These are phyloP conservation scores for Channallabes apus DNA, from an alignment of 2,797 vertebrate genomes.

Conservation along the genomic window DNA sequence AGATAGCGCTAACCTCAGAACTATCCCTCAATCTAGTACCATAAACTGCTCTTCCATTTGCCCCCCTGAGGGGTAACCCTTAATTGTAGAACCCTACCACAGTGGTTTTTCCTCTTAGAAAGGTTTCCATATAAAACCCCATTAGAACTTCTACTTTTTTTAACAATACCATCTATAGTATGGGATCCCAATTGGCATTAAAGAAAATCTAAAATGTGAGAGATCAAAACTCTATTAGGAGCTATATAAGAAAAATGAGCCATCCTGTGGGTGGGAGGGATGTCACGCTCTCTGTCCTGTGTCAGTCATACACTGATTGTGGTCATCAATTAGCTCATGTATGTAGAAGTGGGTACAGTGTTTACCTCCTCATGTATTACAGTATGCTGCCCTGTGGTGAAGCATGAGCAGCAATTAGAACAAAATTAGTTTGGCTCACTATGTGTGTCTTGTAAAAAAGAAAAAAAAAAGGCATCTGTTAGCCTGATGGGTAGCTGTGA, in stretches of 20 bases:
- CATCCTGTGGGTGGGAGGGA: not conserved
- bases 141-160: not conserved
- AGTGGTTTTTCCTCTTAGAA: not conserved
- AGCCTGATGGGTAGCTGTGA: not conserved
- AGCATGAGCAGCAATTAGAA: not conserved
- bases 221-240: not conserved
- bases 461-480: not conserved
- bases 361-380: not conserved
- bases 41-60: too few relatives aligned
- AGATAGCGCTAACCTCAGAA: not conserved
- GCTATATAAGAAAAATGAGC: not conserved
- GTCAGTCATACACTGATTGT: not conserved
- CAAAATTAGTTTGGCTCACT: not conserved
- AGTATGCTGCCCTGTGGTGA: not conserved
- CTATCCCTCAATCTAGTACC: not conserved
- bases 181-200: not conserved
- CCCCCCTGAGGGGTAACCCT: not conserved
- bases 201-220: not conserved
- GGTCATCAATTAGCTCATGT: not conserved
- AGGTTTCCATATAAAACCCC: not conserved
- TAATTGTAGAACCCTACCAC: not conserved
- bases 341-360: not conserved
- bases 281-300: not conserved
- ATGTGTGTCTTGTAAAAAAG: not conserved
- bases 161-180: too few relatives aligned